Percentiles rank a stretch among this genome's conserved stretches.
Conservation (phyloP, 2,888 invertebrate genomes). For the Chymomyza amoena region DNA sequence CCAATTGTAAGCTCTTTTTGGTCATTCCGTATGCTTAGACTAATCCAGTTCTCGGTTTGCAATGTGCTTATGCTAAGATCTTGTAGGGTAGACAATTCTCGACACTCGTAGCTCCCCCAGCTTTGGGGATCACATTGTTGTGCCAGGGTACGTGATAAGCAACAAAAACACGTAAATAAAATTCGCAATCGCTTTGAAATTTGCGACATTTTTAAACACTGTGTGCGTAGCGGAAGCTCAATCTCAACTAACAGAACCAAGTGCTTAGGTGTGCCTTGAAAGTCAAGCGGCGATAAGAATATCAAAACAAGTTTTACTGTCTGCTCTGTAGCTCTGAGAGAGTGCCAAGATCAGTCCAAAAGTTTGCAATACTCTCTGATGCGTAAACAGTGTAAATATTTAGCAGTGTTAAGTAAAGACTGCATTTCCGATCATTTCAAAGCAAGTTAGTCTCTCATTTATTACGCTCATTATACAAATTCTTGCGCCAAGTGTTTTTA, state of each 20-base stretch:
- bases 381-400: too few relatives aligned
- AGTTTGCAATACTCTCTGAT: too few relatives aligned
- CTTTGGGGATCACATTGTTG: conserved; percentile 35
- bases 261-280: not conserved
- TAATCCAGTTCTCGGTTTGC: conserved; percentile 39
- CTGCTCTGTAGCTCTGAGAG: not conserved
- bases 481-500: too few relatives aligned
- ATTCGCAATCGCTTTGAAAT: conserved; percentile 14
- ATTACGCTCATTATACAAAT: too few relatives aligned
- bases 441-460: too few relatives aligned
- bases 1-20: conserved; percentile 33
- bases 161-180: conserved; percentile 16
- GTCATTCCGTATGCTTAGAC: conserved; percentile 49
- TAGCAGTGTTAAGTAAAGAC: too few relatives aligned
- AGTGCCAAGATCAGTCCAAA: too few relatives aligned
- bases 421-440: too few relatives aligned
- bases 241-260: conserved; percentile 33
- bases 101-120: conserved; percentile 43
- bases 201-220: conserved; percentile 42
- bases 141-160: conserved; percentile 3
- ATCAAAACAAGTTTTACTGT: conserved; percentile 40
- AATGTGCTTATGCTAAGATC: conserved; percentile 33
- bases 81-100: conserved; percentile 45
- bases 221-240: conserved; percentile 20
- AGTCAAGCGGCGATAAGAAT: conserved; percentile 33